Conservation (phyloP, 1,140 invertebrate genomes). For the Medauroidea extradentata region DNA sequence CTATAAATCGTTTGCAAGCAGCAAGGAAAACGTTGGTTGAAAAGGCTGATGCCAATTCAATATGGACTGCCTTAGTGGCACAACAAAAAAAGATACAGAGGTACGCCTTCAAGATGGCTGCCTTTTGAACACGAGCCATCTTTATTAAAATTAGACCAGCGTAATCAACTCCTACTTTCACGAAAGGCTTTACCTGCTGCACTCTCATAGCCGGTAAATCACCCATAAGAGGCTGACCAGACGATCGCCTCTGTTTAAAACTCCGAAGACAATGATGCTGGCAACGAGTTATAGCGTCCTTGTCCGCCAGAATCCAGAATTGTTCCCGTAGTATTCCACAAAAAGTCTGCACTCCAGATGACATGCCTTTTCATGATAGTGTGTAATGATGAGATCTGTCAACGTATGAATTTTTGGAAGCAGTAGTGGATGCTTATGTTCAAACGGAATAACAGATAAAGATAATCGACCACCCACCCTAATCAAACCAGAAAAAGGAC, state of each 20-base stretch:
- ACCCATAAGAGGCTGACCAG: neutral
- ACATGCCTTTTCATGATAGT: no score
- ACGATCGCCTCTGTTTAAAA: neutral
- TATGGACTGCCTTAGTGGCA: slow-evolving; percentile 27
- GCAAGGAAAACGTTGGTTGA: slow-evolving; percentile 24
- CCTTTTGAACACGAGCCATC: slow-evolving; percentile 22
- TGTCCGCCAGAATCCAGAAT: neutral
- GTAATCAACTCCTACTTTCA: slow-evolving; percentile 29
- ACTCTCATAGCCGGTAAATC: neutral
- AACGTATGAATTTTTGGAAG: no score
- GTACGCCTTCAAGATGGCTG: slow-evolving; percentile 25
- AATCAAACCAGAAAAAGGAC: no score
- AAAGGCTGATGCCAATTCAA: slow-evolving; percentile 30
- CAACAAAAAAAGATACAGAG: slow-evolving; percentile 23
- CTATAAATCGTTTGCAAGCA: no score
- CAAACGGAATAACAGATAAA: no score
- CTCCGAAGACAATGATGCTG: neutral
- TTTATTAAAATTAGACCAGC: slow-evolving; percentile 31
- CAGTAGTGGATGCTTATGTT: no score
- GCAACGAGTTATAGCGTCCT: neutral
- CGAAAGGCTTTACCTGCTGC: neutral
- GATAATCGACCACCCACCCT: no score
- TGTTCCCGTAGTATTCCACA: neutral
- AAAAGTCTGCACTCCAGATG: no score
- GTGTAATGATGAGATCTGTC: no score